Evolutionary conservation across 2,797 vertebrate genomes (phyloP).

Genomic region (Protonibea diacanthus): DNA sequence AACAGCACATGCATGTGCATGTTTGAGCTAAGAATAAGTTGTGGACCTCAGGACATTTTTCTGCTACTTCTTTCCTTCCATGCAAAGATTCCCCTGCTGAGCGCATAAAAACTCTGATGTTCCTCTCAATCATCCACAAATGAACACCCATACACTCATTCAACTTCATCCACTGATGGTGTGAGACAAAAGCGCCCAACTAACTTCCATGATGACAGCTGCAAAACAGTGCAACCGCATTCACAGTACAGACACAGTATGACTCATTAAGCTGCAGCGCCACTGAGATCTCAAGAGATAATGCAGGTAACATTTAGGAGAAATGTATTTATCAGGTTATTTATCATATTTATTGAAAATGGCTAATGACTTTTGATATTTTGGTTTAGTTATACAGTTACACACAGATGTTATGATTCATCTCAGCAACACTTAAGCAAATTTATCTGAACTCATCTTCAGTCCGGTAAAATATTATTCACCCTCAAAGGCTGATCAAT

Average conservation of each 20-base stretch:
- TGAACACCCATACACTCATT: constrained; percentile 50
- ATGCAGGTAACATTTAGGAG: not conserved
- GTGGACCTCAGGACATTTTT: not conserved
- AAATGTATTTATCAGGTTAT: constrained; percentile 1
- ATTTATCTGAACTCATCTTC: not conserved
- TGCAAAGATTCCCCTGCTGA: constrained; percentile 29
- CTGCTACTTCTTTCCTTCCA: not conserved
- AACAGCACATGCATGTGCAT: not conserved
- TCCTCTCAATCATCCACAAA: constrained; percentile 19
- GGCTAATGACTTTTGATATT: too few relatives aligned
- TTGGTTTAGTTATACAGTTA: too few relatives aligned
- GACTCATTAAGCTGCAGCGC: constrained; percentile 28
- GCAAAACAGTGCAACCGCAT: constrained; percentile 19
- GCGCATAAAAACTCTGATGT: constrained; percentile 8
- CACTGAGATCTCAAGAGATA: not conserved
- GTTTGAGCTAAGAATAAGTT: not conserved
- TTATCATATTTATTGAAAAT: not conserved
- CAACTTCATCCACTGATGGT: constrained; percentile 68
- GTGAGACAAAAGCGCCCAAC: constrained; percentile 69
- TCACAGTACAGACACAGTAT: constrained; percentile 2
- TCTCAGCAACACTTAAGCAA: not conserved
- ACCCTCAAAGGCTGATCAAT: not conserved
- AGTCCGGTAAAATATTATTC: not conserved
- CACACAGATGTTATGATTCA: not conserved
- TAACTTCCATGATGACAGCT: constrained; percentile 43